Percentiles rank a stretch among this genome's conserved stretches.
Evolutionary conservation across 1,140 invertebrate species (phyloP).

Genomic region (Danaus plexippus): DNA sequence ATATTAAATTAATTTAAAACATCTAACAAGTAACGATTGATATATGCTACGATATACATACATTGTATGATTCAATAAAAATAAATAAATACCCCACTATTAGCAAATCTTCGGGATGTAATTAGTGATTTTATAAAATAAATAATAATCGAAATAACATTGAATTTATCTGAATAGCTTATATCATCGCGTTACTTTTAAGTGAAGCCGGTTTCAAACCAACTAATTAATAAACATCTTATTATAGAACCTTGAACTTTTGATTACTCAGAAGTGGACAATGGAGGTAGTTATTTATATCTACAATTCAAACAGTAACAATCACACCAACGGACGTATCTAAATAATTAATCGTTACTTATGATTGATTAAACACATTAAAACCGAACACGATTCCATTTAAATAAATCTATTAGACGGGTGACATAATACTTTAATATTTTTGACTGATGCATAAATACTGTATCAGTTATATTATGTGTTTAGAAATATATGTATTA

Average conservation of each 20-base stretch:
- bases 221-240: conserved; percentile 68
- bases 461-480: too few species aligned
- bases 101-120: too few species aligned
- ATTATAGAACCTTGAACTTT: conserved; percentile 66
- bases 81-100: too few species aligned
- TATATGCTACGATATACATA: too few species aligned
- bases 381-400: conserved; percentile 59
- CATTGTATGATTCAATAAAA: too few species aligned
- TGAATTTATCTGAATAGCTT: too few species aligned
- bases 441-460: conserved; percentile 55
- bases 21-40: too few species aligned
- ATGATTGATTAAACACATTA: conserved; percentile 72
- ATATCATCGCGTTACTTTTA: too few species aligned
- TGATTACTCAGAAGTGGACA: conserved; percentile 56
- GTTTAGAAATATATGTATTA: too few species aligned
- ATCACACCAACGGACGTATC: conserved; percentile 52
- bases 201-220: conserved; percentile 38
- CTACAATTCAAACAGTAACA: conserved; percentile 45
- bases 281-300: conserved; percentile 59
- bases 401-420: conserved; percentile 64
- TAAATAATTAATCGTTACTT: conserved; percentile 66
- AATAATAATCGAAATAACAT: too few species aligned
- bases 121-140: too few species aligned
- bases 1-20: too few species aligned
- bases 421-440: conserved; percentile 57